phyloP scores from a whole-genome alignment of 2,888 invertebrate species.

The Drosophila pseudotakahashii region DNA sequence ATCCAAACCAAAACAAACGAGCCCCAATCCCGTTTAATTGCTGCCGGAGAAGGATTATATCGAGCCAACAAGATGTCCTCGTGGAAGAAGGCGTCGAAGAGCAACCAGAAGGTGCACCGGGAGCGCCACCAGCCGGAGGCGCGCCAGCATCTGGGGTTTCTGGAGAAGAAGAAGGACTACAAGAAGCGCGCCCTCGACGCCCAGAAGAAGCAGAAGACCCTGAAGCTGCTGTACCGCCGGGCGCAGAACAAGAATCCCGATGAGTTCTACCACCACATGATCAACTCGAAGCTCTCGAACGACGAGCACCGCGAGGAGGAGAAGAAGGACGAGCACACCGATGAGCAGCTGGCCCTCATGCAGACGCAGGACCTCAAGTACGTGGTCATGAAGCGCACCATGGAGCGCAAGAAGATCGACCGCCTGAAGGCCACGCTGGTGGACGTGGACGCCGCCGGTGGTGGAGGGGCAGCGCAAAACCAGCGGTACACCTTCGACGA shows the following conservation, averaged over 20 bases:
- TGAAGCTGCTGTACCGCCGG: slow-evolving; percentile 92
- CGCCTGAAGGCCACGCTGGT: slow-evolving; percentile 91
- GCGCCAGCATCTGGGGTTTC: slow-evolving; percentile 90
- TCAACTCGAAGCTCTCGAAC: slow-evolving; percentile 90
- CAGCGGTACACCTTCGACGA: slow-evolving; percentile 92
- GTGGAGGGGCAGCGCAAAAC: slow-evolving; percentile 85
- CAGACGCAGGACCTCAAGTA: slow-evolving; percentile 96
- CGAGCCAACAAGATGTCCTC: slow-evolving; percentile 89
- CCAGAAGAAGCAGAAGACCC: slow-evolving; percentile 91
- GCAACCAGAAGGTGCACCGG: slow-evolving; percentile 92
- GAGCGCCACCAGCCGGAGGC: slow-evolving; percentile 94
- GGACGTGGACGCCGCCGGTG: slow-evolving; percentile 88
- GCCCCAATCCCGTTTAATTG: not conserved
- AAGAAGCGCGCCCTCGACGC: slow-evolving; percentile 90
- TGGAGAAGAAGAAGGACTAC: slow-evolving; percentile 96
- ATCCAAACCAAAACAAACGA: slow-evolving; percentile 6
- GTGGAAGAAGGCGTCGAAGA: slow-evolving; percentile 94
- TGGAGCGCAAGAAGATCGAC: slow-evolving; percentile 90
- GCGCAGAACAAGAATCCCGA: slow-evolving; percentile 98
- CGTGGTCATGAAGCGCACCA: slow-evolving; percentile 92
- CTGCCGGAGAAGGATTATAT: not conserved
- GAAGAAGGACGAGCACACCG: slow-evolving; percentile 90
- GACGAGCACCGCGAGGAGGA: slow-evolving; percentile 89
- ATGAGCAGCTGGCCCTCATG: slow-evolving; percentile 94
- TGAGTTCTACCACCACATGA: slow-evolving; percentile 99